Evolutionary conservation across 2,888 invertebrate species (phyloP).

Genomic region (Lasius fuliginosus): DNA sequence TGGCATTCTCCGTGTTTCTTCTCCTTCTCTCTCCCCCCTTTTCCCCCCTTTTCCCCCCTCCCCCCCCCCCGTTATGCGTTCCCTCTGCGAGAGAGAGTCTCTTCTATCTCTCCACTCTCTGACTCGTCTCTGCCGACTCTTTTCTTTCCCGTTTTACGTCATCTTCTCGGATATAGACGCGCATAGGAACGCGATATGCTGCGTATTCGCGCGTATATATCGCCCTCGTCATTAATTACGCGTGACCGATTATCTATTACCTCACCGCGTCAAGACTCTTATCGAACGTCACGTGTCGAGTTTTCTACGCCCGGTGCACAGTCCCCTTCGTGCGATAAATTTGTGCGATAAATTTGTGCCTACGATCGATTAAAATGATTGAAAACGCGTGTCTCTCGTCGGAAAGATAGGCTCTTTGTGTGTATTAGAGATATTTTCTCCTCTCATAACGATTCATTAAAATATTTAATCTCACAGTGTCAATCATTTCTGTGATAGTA

Average conservation of each 20-base stretch:
- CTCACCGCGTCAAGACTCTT: slow-evolving; percentile 64
- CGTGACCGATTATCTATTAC: slow-evolving; percentile 68
- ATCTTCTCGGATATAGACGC: slow-evolving; percentile 37
- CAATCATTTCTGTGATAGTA: not conserved
- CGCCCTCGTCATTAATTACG: slow-evolving; percentile 66
- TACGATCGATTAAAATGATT: not conserved
- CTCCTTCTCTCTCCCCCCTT: slow-evolving; percentile 35
- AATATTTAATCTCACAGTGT: not conserved
- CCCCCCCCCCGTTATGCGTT: not conserved
- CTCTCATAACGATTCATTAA: not conserved
- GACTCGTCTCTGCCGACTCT: slow-evolving; percentile 28
- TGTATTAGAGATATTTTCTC: not conserved
- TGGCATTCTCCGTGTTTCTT: slow-evolving; percentile 63
- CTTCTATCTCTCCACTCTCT: slow-evolving; percentile 1
- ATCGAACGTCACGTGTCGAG: not conserved
- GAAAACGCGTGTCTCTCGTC: not conserved
- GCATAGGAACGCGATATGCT: slow-evolving; percentile 27
- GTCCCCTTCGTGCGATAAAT: not conserved
- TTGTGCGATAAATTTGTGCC: not conserved
- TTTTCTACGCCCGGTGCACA: not conserved
- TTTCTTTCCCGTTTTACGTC: slow-evolving; percentile 35
- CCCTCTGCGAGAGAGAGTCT: not conserved
- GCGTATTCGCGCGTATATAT: slow-evolving; percentile 10
- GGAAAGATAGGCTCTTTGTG: not conserved
- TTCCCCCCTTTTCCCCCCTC: slow-evolving; percentile 18